Evolutionary conservation across 2,888 invertebrate genomes (phyloP), one percentile per base, ranked within the genome.

Genomic region (Cyclophora albipunctata): DNA sequence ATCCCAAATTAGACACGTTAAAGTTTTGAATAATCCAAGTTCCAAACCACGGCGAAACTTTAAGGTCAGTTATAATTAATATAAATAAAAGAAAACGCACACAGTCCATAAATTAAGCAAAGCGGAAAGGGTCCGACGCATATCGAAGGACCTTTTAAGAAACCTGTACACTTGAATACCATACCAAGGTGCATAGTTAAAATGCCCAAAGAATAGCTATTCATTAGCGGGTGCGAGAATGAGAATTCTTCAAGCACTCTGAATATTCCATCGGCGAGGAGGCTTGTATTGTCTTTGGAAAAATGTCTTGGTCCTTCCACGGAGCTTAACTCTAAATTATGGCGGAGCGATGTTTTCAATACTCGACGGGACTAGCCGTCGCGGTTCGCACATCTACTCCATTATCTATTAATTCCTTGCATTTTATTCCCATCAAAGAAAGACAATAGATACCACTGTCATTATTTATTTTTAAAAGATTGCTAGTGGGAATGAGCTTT

Each of bases 141-240:
- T 84, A 85, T 84, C 84, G 84, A 74, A 66, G 78, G 79, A 79
- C 85, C 85, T 86, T 87, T 85, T 84, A 84, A 85, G 84, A 84
- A 81, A 86, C 84, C 84, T 85, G 85, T 83, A 84, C 87, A 84
- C 75, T 81, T 75, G 70, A 74, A 88, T 86, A 83, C 88, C 88
- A 86, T 86, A 84, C 88, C 85, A 70, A 72, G 72, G 72, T 64
- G 82, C 88, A 88, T 88, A 87, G 88, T 86, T 88, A 86, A 88
- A 87, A 88, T 88, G 81, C 84, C 81, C 79, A 75, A 80, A 85
- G 87, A 85, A 88, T 88, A 86, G 84, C 84, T 88, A 87, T 88
- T 88, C 88, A 88, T 87, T 88, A 88, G 86, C 74, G 81, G 85
- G 87, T 79, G 88, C 86, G 87, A 88, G 86, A 85, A 86, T 87